A percentile compares a stretch with the other conserved stretches of the same genome.
phyloP scores from a whole-genome alignment of 2,113 vertebrate genomes.

The Entomyzon cyanotis region DNA sequence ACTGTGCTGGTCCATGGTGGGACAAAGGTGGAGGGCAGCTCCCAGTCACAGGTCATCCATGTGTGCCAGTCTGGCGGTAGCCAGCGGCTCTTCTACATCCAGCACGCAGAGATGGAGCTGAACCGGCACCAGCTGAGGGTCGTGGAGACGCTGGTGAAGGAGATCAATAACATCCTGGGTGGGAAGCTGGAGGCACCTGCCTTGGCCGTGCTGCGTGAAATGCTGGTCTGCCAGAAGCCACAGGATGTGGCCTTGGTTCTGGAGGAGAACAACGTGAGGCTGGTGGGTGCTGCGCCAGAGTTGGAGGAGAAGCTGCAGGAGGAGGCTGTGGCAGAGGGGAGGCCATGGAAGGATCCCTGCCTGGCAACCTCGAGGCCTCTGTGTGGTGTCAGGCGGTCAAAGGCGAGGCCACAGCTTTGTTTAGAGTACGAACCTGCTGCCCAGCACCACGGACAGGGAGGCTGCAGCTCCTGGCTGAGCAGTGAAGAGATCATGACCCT shows the following conservation, averaged over 20 bases:
- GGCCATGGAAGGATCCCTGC: neutral
- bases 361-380: neutral
- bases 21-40: conserved; percentile 64
- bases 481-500: neutral
- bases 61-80: conserved; percentile 3
- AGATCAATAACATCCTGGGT: neutral
- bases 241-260: neutral
- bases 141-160: neutral
- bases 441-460: neutral
- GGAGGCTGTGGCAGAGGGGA: neutral
- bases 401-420: neutral
- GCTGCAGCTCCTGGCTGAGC: neutral
- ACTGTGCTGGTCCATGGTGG: conserved; percentile 64
- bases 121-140: neutral
- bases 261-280: neutral
- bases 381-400: neutral
- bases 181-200: neutral
- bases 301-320: neutral
- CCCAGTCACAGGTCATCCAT: conserved; percentile 43
- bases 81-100: conserved; percentile 70
- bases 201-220: conserved; percentile 1
- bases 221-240: neutral
- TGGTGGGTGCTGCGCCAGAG: neutral
- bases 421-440: neutral
- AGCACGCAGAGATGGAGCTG: conserved; percentile 49